Evolutionary conservation across 2,113 vertebrate genomes (phyloP).

Genomic region (Varanus salvator): DNA sequence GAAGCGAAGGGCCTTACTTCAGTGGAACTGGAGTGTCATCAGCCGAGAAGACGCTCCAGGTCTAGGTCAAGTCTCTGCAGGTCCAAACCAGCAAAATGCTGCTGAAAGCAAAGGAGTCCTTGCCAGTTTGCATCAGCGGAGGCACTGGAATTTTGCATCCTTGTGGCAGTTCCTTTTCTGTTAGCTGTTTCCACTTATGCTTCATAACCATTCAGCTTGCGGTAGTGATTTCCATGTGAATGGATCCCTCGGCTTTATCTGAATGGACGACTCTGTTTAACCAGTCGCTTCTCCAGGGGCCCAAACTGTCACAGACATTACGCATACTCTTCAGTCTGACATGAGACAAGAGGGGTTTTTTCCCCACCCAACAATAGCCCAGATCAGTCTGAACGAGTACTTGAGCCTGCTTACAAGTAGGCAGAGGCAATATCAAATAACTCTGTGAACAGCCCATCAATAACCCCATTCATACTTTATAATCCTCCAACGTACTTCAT

Average conservation of each 20-base stretch:
- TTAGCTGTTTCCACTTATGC: conserved; percentile 47
- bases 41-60: neutral
- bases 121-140: conserved; percentile 24
- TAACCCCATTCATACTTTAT: conserved; percentile 27
- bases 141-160: neutral
- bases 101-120: neutral
- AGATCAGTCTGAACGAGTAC: conserved; percentile 29
- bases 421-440: conserved; percentile 33
- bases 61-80: conserved; percentile 10
- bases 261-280: conserved; percentile 62
- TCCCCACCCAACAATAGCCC: conserved; percentile 34
- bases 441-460: conserved; percentile 31
- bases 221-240: conserved; percentile 68
- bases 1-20: neutral
- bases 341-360: conserved; percentile 9
- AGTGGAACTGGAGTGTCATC: conserved; percentile 2
- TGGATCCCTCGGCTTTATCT: conserved; percentile 52
- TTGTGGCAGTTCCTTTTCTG: neutral
- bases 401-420: conserved; percentile 23
- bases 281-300: conserved; percentile 52
- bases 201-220: conserved; percentile 24
- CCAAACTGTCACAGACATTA: conserved; percentile 54
- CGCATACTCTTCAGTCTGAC: conserved; percentile 40
- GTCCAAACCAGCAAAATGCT: conserved; percentile 31
- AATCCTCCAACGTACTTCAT: conserved; percentile 29